These are phyloP conservation scores for Cantharis rustica DNA, from an alignment of 2,888 invertebrate species.

Conservation along the genomic window DNA sequence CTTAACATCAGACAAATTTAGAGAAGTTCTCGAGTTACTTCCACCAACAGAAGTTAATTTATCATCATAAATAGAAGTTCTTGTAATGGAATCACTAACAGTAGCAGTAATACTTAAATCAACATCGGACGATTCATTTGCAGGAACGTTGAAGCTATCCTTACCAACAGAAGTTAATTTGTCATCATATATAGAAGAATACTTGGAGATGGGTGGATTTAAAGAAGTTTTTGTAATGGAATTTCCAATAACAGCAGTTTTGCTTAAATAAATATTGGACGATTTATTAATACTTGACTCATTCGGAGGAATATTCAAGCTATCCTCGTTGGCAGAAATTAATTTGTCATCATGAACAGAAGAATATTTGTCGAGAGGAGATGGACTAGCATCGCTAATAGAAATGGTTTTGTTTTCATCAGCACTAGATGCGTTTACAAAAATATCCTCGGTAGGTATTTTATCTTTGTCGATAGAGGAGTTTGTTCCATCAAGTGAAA, in stretches of 20 bases:
- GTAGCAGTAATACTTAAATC: not conserved
- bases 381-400: not conserved
- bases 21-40: not conserved
- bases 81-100: not conserved
- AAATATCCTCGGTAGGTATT: not conserved
- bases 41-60: not conserved
- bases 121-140: not conserved
- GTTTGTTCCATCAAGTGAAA: not conserved
- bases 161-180: not conserved
- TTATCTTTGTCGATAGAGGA: not conserved
- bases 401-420: not conserved
- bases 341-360: not conserved
- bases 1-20: not conserved
- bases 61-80: not conserved
- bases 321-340: too few relatives aligned
- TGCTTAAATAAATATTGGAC: not conserved
- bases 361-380: not conserved
- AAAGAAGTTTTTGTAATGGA: not conserved
- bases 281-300: not conserved
- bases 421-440: too few relatives aligned
- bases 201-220: not conserved
- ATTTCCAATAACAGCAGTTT: not conserved
- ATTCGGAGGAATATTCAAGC: not conserved
- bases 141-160: not conserved
- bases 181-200: not conserved